A percentile compares a stretch with the other conserved stretches of the same genome.
phyloP scores from a whole-genome alignment of 2,888 invertebrate genomes.

The Eupithecia exiguata region DNA sequence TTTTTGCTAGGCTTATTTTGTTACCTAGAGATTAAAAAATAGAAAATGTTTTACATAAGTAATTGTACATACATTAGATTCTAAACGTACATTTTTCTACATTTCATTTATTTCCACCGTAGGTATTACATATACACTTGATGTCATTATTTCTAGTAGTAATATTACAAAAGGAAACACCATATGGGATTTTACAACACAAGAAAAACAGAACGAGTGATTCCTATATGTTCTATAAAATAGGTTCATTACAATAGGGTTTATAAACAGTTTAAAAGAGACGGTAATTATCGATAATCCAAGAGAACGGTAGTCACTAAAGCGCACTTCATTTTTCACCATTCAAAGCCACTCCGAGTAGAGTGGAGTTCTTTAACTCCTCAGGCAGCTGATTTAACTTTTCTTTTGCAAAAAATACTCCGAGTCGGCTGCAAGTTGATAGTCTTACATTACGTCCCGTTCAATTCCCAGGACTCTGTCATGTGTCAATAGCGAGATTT shows the following conservation, averaged over 20 bases:
- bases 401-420: slow-evolving; percentile 36
- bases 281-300: slow-evolving; percentile 3
- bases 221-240: too few species aligned
- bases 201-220: too few species aligned
- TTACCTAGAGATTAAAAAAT: neutral
- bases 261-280: neutral
- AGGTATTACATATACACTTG: too few species aligned
- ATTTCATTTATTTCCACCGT: too few species aligned
- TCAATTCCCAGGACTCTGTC: slow-evolving; percentile 52
- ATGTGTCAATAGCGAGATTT: slow-evolving; percentile 72
- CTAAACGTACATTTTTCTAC: too few species aligned
- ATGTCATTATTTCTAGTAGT: too few species aligned
- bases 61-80: too few species aligned
- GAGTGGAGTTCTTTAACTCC: slow-evolving; percentile 27
- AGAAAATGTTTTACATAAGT: too few species aligned
- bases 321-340: slow-evolving; percentile 12
- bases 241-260: too few species aligned
- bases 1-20: neutral
- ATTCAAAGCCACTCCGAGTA: slow-evolving; percentile 18
- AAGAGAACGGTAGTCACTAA: neutral
- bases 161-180: too few species aligned
- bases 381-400: slow-evolving; percentile 37
- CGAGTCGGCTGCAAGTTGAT: slow-evolving; percentile 39
- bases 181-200: too few species aligned
- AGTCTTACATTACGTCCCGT: slow-evolving; percentile 43